Conservation (phyloP, 1,140 invertebrate genomes). For the Oppia nitens region DNA sequence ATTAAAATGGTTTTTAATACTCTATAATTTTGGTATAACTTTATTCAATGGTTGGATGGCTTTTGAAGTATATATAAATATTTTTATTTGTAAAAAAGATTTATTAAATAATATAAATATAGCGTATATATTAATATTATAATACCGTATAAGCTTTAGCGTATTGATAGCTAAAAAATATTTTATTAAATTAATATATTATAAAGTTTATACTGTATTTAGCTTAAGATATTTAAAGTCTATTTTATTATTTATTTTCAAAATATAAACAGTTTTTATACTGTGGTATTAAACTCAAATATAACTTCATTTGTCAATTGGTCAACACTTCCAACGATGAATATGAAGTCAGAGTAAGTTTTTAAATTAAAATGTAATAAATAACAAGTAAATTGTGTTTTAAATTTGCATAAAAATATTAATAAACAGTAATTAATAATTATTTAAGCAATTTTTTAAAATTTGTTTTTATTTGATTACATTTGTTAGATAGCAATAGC, state of each 20-base stretch:
- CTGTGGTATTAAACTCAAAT: conserved; percentile 53
- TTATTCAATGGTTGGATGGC: conserved; percentile 30
- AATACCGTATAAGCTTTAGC: too few species aligned
- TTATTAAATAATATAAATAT: background rate
- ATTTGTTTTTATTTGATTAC: conserved; percentile 16
- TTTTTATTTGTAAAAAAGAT: background rate
- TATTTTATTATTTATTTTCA: background rate
- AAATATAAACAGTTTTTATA: conserved; percentile 43
- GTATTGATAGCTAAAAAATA: too few species aligned
- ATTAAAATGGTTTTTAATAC: conserved; percentile 20
- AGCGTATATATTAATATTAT: too few species aligned
- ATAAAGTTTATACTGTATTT: too few species aligned
- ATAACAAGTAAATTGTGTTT: background rate
- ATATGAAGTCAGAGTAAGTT: conserved; percentile 60
- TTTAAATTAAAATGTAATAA: conserved; percentile 3
- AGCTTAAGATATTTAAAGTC: background rate
- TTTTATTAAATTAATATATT: too few species aligned
- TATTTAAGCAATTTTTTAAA: conserved; percentile 11
- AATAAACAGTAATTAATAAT: conserved; percentile 3
- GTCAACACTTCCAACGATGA: conserved; percentile 58
- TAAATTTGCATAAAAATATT: background rate
- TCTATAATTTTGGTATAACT: conserved; percentile 34
- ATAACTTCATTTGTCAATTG: conserved; percentile 77
- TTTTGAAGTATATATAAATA: conserved; percentile 20
- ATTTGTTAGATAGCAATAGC: conserved; percentile 66